Percentiles rank a stretch among this genome's conserved stretches.
These are phyloP conservation scores for Antechinus flavipes DNA, from an alignment of 2,113 vertebrate genomes.

Conservation along the genomic window DNA sequence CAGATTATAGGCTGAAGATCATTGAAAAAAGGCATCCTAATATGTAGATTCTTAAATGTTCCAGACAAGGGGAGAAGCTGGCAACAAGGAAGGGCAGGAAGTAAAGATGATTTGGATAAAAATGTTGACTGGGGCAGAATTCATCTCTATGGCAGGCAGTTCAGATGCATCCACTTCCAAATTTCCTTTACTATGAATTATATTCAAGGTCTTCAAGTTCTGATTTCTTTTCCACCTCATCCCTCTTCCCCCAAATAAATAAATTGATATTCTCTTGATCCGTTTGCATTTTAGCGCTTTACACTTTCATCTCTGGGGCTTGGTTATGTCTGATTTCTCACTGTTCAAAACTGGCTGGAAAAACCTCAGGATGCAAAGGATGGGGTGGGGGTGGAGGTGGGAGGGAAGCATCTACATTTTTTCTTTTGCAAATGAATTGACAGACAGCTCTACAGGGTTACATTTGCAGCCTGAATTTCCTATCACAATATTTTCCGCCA, in stretches of 20 bases:
- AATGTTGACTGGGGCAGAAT: background rate
- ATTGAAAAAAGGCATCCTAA: slow-evolving; percentile 80
- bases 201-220: slow-evolving; percentile 20
- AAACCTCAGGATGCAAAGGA: slow-evolving; percentile 40
- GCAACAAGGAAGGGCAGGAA: background rate
- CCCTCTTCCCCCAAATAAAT: background rate
- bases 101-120: background rate
- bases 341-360: slow-evolving; percentile 52
- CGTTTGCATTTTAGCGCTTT: slow-evolving; percentile 20
- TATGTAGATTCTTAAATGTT: slow-evolving; percentile 79
- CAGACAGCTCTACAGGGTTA: slow-evolving; percentile 55
- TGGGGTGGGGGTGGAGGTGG: background rate
- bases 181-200: rapidly evolving
- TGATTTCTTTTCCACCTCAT: background rate
- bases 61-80: background rate
- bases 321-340: slow-evolving; percentile 41
- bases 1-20: slow-evolving; percentile 78
- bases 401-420: background rate
- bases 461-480: slow-evolving; percentile 57
- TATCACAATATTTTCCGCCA: slow-evolving; percentile 11
- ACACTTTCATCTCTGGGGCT: slow-evolving; percentile 42
- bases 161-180: slow-evolving; percentile 50
- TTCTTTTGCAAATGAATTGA: slow-evolving; percentile 68
- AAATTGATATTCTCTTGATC: slow-evolving; percentile 28
- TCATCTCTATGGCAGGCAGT: slow-evolving; percentile 5